Percentiles rank a stretch among this genome's conserved stretches.
Conservation (phyloP, 2,888 invertebrate genomes). For the Vannuccia rotundouncinata region DNA sequence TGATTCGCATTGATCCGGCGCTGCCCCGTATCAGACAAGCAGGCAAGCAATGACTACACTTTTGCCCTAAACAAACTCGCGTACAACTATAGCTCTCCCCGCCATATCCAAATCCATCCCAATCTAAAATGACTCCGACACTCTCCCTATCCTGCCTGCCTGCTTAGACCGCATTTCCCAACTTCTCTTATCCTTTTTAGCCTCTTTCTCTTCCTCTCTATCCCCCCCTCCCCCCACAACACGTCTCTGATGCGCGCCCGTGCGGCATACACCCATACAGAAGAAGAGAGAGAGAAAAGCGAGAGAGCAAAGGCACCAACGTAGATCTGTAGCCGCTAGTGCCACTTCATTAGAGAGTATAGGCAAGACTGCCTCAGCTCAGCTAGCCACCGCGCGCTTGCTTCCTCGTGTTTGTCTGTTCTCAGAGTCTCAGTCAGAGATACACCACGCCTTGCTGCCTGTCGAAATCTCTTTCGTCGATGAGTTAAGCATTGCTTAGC, state of each 20-base stretch:
- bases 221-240: not conserved
- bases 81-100: no score
- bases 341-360: constrained; percentile 15
- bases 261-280: not conserved
- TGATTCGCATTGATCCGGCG: constrained; percentile 8
- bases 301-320: not conserved
- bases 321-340: not conserved
- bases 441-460: constrained; percentile 22
- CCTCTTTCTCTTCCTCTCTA: not conserved
- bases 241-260: not conserved
- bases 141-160: not conserved
- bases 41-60: not conserved
- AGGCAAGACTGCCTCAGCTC: constrained; percentile 18
- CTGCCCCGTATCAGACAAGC: not conserved
- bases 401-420: not conserved
- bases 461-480: constrained; percentile 11
- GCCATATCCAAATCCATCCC: not conserved
- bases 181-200: not conserved
- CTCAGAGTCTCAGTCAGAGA: not conserved
- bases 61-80: no score
- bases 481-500: constrained; percentile 6
- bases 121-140: not conserved
- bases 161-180: not conserved
- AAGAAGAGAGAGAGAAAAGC: not conserved
- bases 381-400: not conserved